These are phyloP conservation scores for Heterocephalus glaber DNA, from an alignment of 2,113 vertebrate genomes.

Conservation along the genomic window DNA sequence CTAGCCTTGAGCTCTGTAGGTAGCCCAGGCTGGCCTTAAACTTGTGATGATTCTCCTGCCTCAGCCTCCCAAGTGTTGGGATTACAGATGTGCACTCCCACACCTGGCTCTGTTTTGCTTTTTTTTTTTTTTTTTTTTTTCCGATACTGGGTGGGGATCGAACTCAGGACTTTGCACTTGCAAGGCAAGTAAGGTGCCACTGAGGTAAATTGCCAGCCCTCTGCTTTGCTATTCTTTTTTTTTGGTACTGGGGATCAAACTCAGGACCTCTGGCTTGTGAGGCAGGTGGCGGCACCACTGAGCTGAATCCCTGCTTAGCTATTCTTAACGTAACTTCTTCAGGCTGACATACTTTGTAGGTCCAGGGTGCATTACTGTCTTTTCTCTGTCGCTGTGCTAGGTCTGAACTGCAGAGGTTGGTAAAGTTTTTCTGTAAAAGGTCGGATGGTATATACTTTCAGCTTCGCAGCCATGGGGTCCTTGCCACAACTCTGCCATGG, in stretches of 20 bases:
- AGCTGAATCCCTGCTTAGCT: background rate
- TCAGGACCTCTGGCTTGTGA: too few relatives aligned
- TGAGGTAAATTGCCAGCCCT: too few relatives aligned
- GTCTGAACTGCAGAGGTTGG: background rate
- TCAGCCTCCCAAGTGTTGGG: background rate
- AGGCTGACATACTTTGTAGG: background rate
- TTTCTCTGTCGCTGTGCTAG: background rate
- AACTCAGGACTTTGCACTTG: too few relatives aligned
- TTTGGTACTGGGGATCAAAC: too few relatives aligned
- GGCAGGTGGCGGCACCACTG: too few relatives aligned
- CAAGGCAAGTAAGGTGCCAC: too few relatives aligned
- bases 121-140: too few relatives aligned
- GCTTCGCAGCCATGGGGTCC: background rate
- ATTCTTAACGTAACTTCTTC: background rate
- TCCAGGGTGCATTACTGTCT: background rate
- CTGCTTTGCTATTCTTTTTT: background rate
- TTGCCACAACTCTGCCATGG: background rate
- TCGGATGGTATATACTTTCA: background rate
- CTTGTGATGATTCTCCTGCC: background rate
- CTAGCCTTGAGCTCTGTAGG: background rate
- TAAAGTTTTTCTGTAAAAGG: slow-evolving; percentile 20
- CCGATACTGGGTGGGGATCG: too few relatives aligned
- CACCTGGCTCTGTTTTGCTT: background rate
- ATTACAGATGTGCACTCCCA: background rate
- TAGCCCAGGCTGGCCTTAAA: background rate